Percentiles rank a stretch among this genome's conserved stretches.
phyloP scores from a whole-genome alignment of 2,888 invertebrate genomes.

The Antheraea yamamai region DNA sequence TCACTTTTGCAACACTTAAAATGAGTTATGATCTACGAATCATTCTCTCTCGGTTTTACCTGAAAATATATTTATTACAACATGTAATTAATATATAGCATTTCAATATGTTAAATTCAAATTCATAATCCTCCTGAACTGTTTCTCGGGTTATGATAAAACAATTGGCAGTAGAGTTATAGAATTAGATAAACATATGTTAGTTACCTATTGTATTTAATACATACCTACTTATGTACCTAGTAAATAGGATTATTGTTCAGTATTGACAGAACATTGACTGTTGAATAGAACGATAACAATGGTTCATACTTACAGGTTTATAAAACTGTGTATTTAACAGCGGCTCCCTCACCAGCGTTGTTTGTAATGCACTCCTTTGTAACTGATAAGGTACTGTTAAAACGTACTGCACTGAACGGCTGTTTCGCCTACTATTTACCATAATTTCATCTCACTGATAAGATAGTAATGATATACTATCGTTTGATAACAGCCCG shows the following conservation, averaged over 20 bases:
- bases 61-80: not conserved
- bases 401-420: conserved; percentile 52
- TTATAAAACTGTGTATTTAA: conserved; percentile 32
- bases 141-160: not conserved
- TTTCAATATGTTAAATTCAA: not conserved
- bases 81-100: not conserved
- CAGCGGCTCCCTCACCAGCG: conserved; percentile 30
- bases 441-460: conserved; percentile 63
- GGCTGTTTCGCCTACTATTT: conserved; percentile 47
- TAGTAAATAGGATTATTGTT: not conserved
- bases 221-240: not conserved
- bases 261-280: not conserved
- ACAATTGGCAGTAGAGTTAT: not conserved
- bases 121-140: not conserved
- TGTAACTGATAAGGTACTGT: conserved; percentile 49
- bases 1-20: too few species aligned
- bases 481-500: conserved; percentile 33
- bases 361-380: conserved; percentile 48
- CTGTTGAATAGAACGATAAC: not conserved
- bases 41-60: not conserved
- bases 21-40: not conserved
- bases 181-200: not conserved
- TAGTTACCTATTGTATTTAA: not conserved
- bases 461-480: conserved; percentile 50
- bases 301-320: conserved; percentile 29